Evolutionary conservation across 2,113 vertebrate species (phyloP).

Genomic region (Myotis yumanensis): DNA sequence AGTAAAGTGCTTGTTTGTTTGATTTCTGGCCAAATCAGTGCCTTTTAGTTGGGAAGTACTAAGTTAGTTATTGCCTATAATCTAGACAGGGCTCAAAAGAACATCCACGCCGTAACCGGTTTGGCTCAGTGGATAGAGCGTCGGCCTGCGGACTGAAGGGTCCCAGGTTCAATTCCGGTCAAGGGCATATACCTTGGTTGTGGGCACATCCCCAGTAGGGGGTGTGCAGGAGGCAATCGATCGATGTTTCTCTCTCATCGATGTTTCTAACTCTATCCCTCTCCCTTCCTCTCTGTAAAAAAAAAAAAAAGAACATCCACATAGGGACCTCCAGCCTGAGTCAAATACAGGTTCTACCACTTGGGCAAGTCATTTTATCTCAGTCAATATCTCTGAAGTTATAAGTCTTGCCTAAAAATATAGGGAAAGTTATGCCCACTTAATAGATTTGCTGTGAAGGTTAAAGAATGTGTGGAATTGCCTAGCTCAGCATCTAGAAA

Average conservation of each 20-base stretch:
- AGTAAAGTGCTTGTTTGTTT: conserved; percentile 8
- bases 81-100: neutral
- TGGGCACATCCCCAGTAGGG: no score
- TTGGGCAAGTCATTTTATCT: neutral
- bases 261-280: no score
- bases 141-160: no score
- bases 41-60: neutral
- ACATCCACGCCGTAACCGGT: no score
- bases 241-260: no score
- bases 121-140: no score
- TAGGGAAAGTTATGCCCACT: neutral
- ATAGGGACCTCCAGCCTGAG: neutral
- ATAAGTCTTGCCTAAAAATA: neutral
- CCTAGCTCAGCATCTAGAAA: neutral
- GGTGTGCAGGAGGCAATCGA: no score
- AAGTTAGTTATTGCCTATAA: neutral
- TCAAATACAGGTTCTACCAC: neutral
- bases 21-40: conserved; percentile 12
- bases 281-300: no score
- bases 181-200: no score
- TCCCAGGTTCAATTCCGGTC: no score
- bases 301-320: neutral
- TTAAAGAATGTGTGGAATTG: neutral
- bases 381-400: neutral
- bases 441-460: neutral